Percentiles rank a stretch among this genome's conserved stretches.
Conservation (phyloP, 2,113 vertebrate species). For the Heterotilapia buettikoferi region DNA sequence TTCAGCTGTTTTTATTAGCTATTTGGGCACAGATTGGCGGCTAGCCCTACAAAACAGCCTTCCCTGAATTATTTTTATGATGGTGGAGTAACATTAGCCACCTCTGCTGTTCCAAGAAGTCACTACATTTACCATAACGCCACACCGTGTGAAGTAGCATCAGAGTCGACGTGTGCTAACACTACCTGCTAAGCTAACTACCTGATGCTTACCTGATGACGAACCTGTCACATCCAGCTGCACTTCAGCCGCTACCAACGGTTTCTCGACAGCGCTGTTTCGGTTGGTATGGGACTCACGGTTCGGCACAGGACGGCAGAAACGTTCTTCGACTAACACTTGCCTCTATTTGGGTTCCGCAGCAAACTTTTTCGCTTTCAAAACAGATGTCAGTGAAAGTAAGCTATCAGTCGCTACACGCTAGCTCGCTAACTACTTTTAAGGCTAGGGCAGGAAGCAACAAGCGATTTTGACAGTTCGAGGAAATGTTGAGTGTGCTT, state of each 20-base stretch:
- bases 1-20: slow-evolving; percentile 11
- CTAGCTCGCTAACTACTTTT: slow-evolving; percentile 71
- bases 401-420: background rate
- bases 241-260: background rate
- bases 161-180: background rate
- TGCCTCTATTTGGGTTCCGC: background rate
- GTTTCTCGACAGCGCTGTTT: background rate
- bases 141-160: background rate
- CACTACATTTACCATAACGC: background rate
- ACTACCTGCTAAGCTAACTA: slow-evolving; percentile 42
- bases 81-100: background rate
- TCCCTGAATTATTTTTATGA: background rate
- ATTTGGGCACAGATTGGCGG: background rate
- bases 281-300: background rate
- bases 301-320: background rate
- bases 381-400: background rate
- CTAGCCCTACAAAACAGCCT: slow-evolving; percentile 10
- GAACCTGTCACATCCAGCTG: slow-evolving; percentile 69
- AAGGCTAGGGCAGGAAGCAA: slow-evolving; percentile 65
- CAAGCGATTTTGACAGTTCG: slow-evolving; percentile 78
- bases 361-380: slow-evolving; percentile 21
- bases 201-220: slow-evolving; percentile 67
- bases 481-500: slow-evolving; percentile 34
- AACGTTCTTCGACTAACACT: background rate
- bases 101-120: background rate